Evolutionary conservation across 1,140 invertebrate species (phyloP), one percentile per base, ranked within the genome.

Genomic region (Aphidius gifuensis): DNA sequence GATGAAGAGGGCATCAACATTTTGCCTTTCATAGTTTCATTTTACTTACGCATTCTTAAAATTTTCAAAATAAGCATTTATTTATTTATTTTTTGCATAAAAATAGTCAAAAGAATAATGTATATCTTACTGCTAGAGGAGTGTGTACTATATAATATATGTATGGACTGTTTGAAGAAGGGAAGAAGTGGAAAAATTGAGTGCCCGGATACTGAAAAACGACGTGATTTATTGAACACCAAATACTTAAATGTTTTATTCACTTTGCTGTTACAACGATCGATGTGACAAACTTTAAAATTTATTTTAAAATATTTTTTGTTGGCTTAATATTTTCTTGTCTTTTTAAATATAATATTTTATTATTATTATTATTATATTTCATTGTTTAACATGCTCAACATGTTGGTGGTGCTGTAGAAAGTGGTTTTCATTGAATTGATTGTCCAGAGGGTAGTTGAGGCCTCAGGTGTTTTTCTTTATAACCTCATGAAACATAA

Each of bases 81-180:
- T 8, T 7, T 44, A 8, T 11, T 7, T 8, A 2, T 2, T 8
- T 8, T 8, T 8, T 44, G 9, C 43, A 11, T 44, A 44, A 60
- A 64, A 45, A 57, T 47, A 51, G 42, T 45, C 44, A 54, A n/a
- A 46, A 55, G 57, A 58, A 47, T 47, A 61, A 58, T 11, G 21
- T n/a, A 21, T 48, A 38, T 50, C 43, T 11, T 64, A 32, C 38
- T 58, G 54, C 50, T 57, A 54, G 61, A 8, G 2, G 16, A 16
- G 16, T 16, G 16, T 3, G 21, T 38, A 60, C 40, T 47, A 58
- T 32, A 43, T 49, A 55, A 48, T 4, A 61, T 54, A 57, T 47
- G 16, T 16, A 16, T 16, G 16, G 16, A 16, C 64, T 68, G 60
- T 58, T 64, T 60, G 65, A 16, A 65, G 66, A 66, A 64, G 68